These are phyloP conservation scores for Lepidocolaptes lacrymiger DNA, from an alignment of 2,797 vertebrate species.

Conservation along the genomic window DNA sequence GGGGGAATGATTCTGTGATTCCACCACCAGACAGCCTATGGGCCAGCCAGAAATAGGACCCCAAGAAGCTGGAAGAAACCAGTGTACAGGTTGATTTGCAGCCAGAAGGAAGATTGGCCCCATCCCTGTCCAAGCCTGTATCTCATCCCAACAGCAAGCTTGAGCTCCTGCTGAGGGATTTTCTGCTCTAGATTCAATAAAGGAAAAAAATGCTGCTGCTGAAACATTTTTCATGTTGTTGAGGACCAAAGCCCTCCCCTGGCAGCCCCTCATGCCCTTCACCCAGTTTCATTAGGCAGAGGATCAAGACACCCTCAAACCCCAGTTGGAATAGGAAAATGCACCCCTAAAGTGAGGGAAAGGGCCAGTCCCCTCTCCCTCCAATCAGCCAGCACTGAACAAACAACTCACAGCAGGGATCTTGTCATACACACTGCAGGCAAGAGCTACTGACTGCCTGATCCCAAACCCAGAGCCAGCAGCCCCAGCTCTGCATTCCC, in stretches of 20 bases:
- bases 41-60: not conserved
- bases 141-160: not conserved
- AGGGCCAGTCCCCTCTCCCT: not conserved
- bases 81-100: not conserved
- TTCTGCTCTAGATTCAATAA: not conserved
- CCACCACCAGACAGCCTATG: not conserved
- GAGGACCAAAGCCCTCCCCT: not conserved
- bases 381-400: not conserved
- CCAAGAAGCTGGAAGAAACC: not conserved
- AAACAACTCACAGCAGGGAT: not conserved
- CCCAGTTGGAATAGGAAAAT: not conserved
- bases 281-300: not conserved
- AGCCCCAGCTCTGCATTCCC: not conserved
- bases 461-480: not conserved
- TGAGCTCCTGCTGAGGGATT: not conserved
- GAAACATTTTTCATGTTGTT: not conserved
- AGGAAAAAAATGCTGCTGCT: not conserved
- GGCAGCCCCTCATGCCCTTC: not conserved
- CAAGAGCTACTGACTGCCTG: not conserved
- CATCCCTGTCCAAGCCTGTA: not conserved
- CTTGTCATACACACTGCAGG: fast-evolving
- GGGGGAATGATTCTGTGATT: not conserved
- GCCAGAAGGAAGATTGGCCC: not conserved
- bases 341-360: not conserved
- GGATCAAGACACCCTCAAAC: not conserved